Evolutionary conservation across 2,113 vertebrate species (phyloP).

Genomic region (Martes martes): DNA sequence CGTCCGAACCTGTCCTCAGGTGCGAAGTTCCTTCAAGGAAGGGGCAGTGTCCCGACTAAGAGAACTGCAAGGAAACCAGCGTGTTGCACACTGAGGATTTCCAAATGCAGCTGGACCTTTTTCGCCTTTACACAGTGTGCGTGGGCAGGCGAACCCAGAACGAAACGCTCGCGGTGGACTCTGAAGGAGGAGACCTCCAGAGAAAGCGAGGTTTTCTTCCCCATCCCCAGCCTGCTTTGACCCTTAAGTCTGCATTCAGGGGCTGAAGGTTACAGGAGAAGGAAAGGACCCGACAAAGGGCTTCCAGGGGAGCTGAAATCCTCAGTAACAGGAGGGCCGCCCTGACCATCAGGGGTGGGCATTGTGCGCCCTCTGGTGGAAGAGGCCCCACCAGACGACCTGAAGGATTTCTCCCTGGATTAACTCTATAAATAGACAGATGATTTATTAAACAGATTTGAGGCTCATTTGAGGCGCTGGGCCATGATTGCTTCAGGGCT

Average conservation of each 20-base stretch:
- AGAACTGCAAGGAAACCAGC: neutral
- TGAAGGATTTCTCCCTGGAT: neutral
- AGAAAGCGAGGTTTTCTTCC: neutral
- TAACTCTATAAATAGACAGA: conserved; percentile 70
- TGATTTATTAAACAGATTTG: conserved; percentile 69
- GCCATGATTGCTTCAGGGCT: conserved; percentile 59
- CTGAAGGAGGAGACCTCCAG: neutral
- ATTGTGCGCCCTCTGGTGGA: conserved; percentile 81
- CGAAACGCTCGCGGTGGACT: neutral
- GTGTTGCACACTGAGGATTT: neutral
- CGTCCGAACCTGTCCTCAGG: conserved; percentile 19
- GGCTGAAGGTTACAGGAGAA: neutral
- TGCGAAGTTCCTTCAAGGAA: conserved; percentile 47
- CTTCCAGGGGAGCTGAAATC: neutral
- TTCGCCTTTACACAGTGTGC: neutral
- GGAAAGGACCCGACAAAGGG: neutral
- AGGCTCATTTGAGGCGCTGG: conserved; percentile 67
- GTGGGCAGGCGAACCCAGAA: neutral
- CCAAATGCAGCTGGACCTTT: neutral
- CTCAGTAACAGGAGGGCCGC: neutral
- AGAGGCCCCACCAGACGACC: neutral
- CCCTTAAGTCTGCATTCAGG: rapidly evolving
- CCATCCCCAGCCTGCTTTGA: neutral
- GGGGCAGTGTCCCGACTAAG: neutral
- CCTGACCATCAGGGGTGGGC: conserved; percentile 25